Evolutionary conservation across 1,140 invertebrate genomes (phyloP), one percentile per base, ranked within the genome.

Genomic region (Lepidurus arcticus): DNA sequence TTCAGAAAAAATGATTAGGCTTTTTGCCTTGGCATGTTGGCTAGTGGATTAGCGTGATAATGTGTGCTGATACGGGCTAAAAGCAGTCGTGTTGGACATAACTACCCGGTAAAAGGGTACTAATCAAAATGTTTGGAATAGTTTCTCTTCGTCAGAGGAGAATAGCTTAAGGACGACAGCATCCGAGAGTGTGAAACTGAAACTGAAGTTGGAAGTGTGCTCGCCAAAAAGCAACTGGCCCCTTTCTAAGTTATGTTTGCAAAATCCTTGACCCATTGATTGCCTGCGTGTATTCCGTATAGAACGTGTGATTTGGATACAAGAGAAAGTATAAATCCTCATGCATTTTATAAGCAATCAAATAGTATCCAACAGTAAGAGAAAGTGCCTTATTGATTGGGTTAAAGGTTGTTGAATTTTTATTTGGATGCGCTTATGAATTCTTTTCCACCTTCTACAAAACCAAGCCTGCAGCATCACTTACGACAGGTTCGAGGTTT

Each of bases 221-320:
- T n/a, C 13, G 53, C 53, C 53, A 65, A 24, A 24, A 24, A 65
- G 53, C 13, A 65, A 65, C 21, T 65, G 53, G 53, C 53, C 0
- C 53, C 13, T 65, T 65, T 65, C 53, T 65, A 65, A 65, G 53
- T 65, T 65, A 65, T 65, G 53, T 65, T 65, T 65, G 53, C 13
- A 7, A 13, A 65, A 65, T 65, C 53, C 53, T 65, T 65, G 53
- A 65, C 53, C 53, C 21, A 21, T 65, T 65, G n/a, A 16, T 7
- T 34, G 34, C 21, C n/a, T 16, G 53, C 53, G 53, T 65, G 16
- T 8, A 65, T 65, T 65, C 21, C 53, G 53, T 21, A 65, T 65
- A 21, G 53, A 21, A n/a, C 53, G 53, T 65, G 16, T 21, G 16
- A 65, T 65, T 65, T 65, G 13, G 9, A 16, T 65, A 5, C 7